Conservation (phyloP, 2,113 vertebrate genomes). For the Petromus typicus region DNA sequence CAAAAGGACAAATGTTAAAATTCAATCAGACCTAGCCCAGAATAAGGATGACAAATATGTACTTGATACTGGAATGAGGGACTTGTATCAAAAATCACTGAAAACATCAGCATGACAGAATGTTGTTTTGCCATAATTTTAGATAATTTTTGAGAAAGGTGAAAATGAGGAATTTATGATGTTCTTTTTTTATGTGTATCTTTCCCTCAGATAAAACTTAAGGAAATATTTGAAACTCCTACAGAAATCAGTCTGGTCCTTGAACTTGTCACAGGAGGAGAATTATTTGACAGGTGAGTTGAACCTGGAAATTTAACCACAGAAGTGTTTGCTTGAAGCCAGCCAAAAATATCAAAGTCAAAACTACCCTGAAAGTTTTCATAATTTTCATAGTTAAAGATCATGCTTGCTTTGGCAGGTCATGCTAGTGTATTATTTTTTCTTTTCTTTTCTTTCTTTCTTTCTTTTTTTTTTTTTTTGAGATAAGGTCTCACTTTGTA, state of each 20-base stretch:
- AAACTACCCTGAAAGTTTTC: constrained; percentile 11
- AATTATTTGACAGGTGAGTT: constrained; percentile 93
- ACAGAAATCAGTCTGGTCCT: constrained; percentile 93
- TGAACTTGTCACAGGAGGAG: constrained; percentile 93
- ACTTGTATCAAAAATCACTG: not conserved
- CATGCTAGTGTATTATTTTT: not conserved
- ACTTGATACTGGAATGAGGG: not conserved
- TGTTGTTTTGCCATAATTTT: not conserved
- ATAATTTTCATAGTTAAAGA: not conserved
- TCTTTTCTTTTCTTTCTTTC: too few species aligned
- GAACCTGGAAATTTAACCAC: not conserved
- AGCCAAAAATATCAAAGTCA: not conserved
- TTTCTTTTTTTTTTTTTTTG: too few species aligned
- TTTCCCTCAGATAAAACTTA: constrained; percentile 92
- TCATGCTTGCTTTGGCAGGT: too few species aligned
- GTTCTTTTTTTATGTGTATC: constrained; percentile 60
- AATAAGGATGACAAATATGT: not conserved
- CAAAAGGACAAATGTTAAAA: not conserved
- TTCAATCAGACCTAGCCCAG: not conserved
- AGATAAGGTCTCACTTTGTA: too few species aligned
- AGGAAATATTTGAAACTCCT: constrained; percentile 95
- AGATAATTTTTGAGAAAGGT: constrained; percentile 6
- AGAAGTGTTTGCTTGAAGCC: not conserved
- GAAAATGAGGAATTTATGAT: constrained; percentile 46
- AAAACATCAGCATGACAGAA: not conserved